phyloP scores from a whole-genome alignment of 2,797 vertebrate species.

The Acipenser oxyrinchus region DNA sequence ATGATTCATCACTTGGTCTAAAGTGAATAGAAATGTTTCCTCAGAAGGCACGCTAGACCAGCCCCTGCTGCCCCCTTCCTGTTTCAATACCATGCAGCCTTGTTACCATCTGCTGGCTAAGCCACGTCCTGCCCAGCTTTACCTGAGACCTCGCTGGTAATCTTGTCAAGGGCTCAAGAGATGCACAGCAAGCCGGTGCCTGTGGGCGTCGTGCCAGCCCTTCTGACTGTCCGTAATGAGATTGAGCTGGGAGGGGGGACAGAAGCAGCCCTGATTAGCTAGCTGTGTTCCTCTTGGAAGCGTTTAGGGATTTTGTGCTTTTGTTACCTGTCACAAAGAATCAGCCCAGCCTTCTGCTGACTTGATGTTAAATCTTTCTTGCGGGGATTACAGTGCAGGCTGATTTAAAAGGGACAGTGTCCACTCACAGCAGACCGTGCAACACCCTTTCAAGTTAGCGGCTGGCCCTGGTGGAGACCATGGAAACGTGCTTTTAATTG shows the following conservation, averaged over 20 bases:
- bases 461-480: slow-evolving; percentile 35
- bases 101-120: slow-evolving; percentile 21
- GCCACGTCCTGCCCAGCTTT: slow-evolving; percentile 32
- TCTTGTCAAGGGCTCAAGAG: slow-evolving; percentile 62
- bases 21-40: no score
- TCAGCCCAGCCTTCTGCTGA: slow-evolving; percentile 39
- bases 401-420: slow-evolving; percentile 26
- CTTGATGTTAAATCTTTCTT: slow-evolving; percentile 22
- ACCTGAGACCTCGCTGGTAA: slow-evolving; percentile 50
- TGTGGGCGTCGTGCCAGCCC: slow-evolving; percentile 36
- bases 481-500: slow-evolving; percentile 29
- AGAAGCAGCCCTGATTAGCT: slow-evolving; percentile 52
- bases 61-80: background rate
- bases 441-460: slow-evolving; percentile 45
- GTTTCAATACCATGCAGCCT: background rate
- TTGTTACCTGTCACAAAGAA: slow-evolving; percentile 43
- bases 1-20: no score
- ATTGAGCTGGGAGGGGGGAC: slow-evolving; percentile 47
- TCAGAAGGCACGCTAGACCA: no score
- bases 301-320: slow-evolving; percentile 49
- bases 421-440: slow-evolving; percentile 46
- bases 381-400: background rate
- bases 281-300: slow-evolving; percentile 43
- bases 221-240: slow-evolving; percentile 50
- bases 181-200: slow-evolving; percentile 31